These are phyloP conservation scores for Spea bombifrons DNA, from an alignment of 2,113 vertebrate genomes.

Conservation along the genomic window DNA sequence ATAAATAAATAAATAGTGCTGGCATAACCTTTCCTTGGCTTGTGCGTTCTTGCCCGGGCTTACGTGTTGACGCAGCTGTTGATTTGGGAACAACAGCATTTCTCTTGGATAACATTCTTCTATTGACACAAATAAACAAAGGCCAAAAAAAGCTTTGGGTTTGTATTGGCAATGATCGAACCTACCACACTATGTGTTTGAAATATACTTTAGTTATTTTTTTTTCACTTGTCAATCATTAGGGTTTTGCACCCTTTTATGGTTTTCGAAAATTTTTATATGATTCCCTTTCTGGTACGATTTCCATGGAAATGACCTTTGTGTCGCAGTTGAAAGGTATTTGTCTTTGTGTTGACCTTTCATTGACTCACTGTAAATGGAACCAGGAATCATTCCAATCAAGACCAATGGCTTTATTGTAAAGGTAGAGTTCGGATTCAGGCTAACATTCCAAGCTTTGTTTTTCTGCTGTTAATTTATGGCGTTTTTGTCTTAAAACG, in stretches of 20 bases:
- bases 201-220: constrained; percentile 19
- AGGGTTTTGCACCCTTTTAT: constrained; percentile 46
- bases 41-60: not conserved
- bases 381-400: not conserved
- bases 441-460: too few relatives aligned
- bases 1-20: constrained; percentile 1
- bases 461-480: too few relatives aligned
- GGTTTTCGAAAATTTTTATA: constrained; percentile 55
- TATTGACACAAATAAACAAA: constrained; percentile 46
- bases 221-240: not conserved
- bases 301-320: constrained; percentile 51
- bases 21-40: not conserved
- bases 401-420: not conserved
- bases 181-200: not conserved
- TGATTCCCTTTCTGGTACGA: constrained; percentile 48
- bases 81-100: constrained; percentile 24
- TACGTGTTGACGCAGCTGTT: constrained; percentile 49
- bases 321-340: constrained; percentile 37
- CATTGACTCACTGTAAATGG: not conserved
- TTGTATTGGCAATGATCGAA: constrained; percentile 44
- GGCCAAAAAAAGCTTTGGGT: constrained; percentile 34
- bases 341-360: not conserved
- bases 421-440: too few relatives aligned
- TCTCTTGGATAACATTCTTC: constrained; percentile 46
- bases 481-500: too few relatives aligned